Percentiles rank a stretch among this genome's conserved stretches.
phyloP scores from a whole-genome alignment of 35 echinoderm and acorn worm genomes.

The Chiridota heheva region DNA sequence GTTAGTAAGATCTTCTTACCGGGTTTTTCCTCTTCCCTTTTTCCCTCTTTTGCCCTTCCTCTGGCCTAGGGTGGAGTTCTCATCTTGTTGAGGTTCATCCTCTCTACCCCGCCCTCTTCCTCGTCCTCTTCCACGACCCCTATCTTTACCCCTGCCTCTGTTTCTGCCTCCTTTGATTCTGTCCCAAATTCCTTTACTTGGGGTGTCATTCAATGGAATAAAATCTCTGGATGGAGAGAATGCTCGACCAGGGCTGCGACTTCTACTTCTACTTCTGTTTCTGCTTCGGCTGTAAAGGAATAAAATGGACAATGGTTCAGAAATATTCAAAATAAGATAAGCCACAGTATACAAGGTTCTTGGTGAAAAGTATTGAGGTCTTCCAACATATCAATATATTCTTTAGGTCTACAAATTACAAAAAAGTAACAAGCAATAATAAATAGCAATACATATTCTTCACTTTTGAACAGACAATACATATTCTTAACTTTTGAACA shows the following conservation, averaged over 20 bases:
- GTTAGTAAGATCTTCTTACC: too few relatives aligned
- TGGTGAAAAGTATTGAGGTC: too few relatives aligned
- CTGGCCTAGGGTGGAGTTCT: neutral
- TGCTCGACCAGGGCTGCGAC: conserved; percentile 16
- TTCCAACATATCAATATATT: too few relatives aligned
- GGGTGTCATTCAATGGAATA: conserved; percentile 3
- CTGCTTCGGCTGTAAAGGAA: neutral
- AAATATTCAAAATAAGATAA: too few relatives aligned
- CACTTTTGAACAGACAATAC: too few relatives aligned
- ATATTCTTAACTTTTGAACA: too few relatives aligned
- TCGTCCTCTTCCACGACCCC: conserved; percentile 62
- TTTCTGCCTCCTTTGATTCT: conserved; percentile 43
- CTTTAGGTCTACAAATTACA: too few relatives aligned
- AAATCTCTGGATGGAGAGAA: neutral
- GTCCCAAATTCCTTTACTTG: neutral
- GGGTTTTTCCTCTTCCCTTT: conserved; percentile 70
- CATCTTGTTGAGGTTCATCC: conserved; percentile 38
- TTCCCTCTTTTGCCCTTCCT: conserved; percentile 61
- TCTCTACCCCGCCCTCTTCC: conserved; percentile 63
- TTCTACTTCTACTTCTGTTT: conserved; percentile 57
- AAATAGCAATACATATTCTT: too few relatives aligned
- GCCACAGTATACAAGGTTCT: too few relatives aligned
- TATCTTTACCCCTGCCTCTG: conserved; percentile 47
- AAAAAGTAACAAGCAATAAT: too few relatives aligned
- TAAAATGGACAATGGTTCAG: too few relatives aligned